Base-by-base conservation (phyloP, 2,113 vertebrate species). In the Ammospiza nelsoni region DNA sequence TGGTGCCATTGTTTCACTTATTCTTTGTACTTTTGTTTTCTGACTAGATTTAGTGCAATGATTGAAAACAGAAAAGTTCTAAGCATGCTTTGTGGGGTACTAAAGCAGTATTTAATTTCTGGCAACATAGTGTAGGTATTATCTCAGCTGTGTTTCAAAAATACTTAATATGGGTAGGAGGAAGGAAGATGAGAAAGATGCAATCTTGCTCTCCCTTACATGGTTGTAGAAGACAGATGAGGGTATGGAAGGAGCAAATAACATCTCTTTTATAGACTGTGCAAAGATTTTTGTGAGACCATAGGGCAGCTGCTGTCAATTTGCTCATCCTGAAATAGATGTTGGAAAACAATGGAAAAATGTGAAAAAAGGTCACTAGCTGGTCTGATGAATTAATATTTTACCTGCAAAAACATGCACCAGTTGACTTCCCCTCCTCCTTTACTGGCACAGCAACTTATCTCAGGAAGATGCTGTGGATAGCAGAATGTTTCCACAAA, bases 21-120 rank as follows among this genome's bases (percentile, higher is more conserved):
- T 94, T 93, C 73, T 54, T 41, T 84, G n/a, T 72, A 74, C 41
- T 97, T 91, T 74, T 94, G 79, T 90, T 3, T 92, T 93, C 35
- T 95, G 85, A 84, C 76, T 89, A 77, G 73, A 78, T 72, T 90
- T 89, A 93, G 33, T 72, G 21, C 46, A 78, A 72, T 90, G 80
- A 96, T 73, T 92, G 77, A 95, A 94, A 95, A 46, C 94, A 95
- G 90, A 82, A 57, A 81, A 84, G 62, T 69, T 92, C 62, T 84
- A 87, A 87, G n/a, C 15, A 65, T 79, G 46, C 41, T 89, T 75
- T 92, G 83, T 92, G 57, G 83, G 66, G 49, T 93, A 61, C 73
- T 76, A 81, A 93, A 92, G 11, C 37, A 51, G 20, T 67, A 72
- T 94, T 96, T 90, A 2, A 75, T 89, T 96, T 92, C 83, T 96